Percentiles rank a stretch among this genome's conserved stretches.
Conservation (phyloP, 2,888 invertebrate species). For the Ornithoptera priamus region DNA sequence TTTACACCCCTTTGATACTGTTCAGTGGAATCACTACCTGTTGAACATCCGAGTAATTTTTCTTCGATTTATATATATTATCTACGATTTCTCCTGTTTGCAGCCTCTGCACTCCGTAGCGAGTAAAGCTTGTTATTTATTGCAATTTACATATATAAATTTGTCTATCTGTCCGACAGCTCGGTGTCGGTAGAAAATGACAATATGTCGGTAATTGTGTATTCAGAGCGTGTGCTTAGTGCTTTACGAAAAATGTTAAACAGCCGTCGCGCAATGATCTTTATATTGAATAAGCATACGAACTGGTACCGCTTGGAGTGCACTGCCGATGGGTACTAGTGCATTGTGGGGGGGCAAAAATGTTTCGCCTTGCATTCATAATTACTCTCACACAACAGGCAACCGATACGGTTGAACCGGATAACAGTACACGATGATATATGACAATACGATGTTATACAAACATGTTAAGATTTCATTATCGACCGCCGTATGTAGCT, state of each 20-base stretch:
- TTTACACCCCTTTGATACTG: too few species aligned
- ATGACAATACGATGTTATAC: too few species aligned
- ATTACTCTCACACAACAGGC: constrained; percentile 33
- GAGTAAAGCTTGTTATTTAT: too few species aligned
- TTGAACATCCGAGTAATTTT: too few species aligned
- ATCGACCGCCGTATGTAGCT: too few species aligned
- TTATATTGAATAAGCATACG: constrained; percentile 9
- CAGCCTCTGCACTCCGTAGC: too few species aligned
- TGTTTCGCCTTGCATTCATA: constrained; percentile 47
- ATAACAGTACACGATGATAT: neutral
- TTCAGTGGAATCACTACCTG: too few species aligned
- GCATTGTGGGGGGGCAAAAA: constrained; percentile 38
- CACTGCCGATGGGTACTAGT: constrained; percentile 9
- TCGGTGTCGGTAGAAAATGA: constrained; percentile 30
- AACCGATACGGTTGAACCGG: constrained; percentile 14
- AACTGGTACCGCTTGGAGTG: constrained; percentile 4
- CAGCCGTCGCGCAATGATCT: constrained; percentile 14
- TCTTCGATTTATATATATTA: too few species aligned
- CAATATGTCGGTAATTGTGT: constrained; percentile 45
- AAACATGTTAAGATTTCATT: too few species aligned
- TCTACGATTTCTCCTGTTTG: too few species aligned
- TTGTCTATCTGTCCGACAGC: constrained; percentile 14
- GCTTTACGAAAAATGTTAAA: constrained; percentile 26
- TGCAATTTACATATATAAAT: constrained; percentile 6
- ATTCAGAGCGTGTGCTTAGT: constrained; percentile 40